These are phyloP conservation scores for Acanthurus leucopareius DNA, from an alignment of 2,797 vertebrate species.

Conservation along the genomic window DNA sequence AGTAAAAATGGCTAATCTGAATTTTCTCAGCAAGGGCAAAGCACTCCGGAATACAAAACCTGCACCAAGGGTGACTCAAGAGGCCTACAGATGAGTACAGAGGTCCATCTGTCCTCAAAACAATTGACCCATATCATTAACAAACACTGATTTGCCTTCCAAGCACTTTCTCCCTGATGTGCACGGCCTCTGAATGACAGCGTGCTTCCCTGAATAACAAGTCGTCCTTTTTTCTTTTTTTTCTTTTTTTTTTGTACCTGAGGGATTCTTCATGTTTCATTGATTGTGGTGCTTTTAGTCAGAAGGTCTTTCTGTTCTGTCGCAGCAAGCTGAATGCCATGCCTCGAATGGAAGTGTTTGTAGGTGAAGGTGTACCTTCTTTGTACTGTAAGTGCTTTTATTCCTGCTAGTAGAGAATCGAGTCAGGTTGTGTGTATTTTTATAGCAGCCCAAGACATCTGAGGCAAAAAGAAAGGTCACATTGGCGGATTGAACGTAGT, in stretches of 20 bases:
- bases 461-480: constrained; percentile 41
- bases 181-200: constrained; percentile 70
- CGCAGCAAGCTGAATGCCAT: constrained; percentile 50
- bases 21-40: constrained; percentile 66
- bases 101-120: constrained; percentile 69
- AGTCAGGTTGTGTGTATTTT: constrained; percentile 45
- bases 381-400: constrained; percentile 67
- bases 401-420: constrained; percentile 36
- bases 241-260: constrained; percentile 48
- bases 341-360: constrained; percentile 55
- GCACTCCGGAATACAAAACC: constrained; percentile 66
- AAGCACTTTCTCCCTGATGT: constrained; percentile 63
- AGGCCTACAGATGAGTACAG: constrained; percentile 63
- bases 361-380: constrained; percentile 62
- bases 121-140: constrained; percentile 77
- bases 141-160: constrained; percentile 72
- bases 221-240: constrained; percentile 35
- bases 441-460: constrained; percentile 44
- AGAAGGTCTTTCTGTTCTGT: constrained; percentile 59
- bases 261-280: constrained; percentile 82
- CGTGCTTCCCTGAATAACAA: constrained; percentile 69
- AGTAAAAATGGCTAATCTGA: constrained; percentile 57
- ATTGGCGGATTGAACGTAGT: constrained; percentile 11
- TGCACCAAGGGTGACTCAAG: constrained; percentile 44
- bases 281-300: constrained; percentile 79